Base-by-base conservation (phyloP, 2,888 invertebrate genomes). In the Barypeithes pellucidus region DNA sequence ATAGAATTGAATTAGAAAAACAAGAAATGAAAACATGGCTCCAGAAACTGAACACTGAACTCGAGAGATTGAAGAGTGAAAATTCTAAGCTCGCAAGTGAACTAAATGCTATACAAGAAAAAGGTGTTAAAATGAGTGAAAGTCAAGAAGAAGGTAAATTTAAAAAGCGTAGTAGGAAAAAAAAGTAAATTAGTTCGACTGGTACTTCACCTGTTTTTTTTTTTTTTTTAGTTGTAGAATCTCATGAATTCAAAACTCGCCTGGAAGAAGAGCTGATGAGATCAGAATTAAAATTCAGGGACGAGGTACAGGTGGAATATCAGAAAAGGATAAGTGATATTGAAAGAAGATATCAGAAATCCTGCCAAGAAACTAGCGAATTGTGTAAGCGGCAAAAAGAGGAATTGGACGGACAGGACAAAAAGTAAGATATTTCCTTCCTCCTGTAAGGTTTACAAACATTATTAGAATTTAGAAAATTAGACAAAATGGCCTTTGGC, bases 221-320 rank as follows among this genome's bases (percentile, higher is more conserved):
- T 12, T 66, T 20, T 52, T 59, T 71, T 43, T 43, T 47, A 61
- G 65, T 77, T 65, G 16, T 41, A 3, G 50, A 33, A 2, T 39
- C 41, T 12, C n/a, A 61, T 67, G 67, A 72, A 47, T 75, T 77
- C 36, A 62, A 77, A 24, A 70, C 69, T 39, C 18, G 41, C 33
- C 59, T 79, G 20, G 75, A 79, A 73, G 77, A 78, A 9, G 77
- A 81, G 72, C 45, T 81, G 16, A 66, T 82, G 11, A 79, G 80
- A 72, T 59, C 73, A 2, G 83, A 83, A 77, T 66, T 83, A 16
- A 77, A 72, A 52, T 57, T 83, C 47, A 77, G 81, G 12, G 82
- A 82, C 45, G 79, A 81, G 52, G 57, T 82, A 3, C 81, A 81
- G 72, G 72, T 78, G 43, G 83, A 83, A 70, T 81, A 79, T 67